A percentile compares a stretch with the other conserved stretches of the same genome.
phyloP scores from a whole-genome alignment of 2,113 vertebrate genomes.

The Casuarius casuarius region DNA sequence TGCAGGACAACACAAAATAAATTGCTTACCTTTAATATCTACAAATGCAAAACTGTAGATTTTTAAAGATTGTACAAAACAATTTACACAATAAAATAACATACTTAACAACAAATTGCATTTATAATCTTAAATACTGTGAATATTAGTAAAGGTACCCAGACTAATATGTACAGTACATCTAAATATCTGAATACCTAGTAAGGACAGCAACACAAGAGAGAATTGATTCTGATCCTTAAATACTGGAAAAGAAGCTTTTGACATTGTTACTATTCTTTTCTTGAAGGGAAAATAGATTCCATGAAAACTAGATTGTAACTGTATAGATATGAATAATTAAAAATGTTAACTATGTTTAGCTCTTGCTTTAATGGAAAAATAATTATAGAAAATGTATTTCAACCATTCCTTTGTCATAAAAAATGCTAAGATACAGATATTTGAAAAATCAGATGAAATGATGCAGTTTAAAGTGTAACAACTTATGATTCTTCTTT shows the following conservation, averaged over 20 bases:
- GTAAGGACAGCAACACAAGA: slow-evolving; percentile 70
- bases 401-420: slow-evolving; percentile 65
- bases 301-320: slow-evolving; percentile 72
- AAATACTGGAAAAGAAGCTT: slow-evolving; percentile 73
- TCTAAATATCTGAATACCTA: slow-evolving; percentile 72
- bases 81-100: slow-evolving; percentile 87
- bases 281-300: slow-evolving; percentile 67
- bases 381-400: slow-evolving; percentile 72
- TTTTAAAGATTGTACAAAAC: slow-evolving; percentile 84
- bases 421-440: slow-evolving; percentile 67
- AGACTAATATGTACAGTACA: slow-evolving; percentile 82
- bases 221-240: slow-evolving; percentile 63
- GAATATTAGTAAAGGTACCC: slow-evolving; percentile 85
- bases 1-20: slow-evolving; percentile 84
- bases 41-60: slow-evolving; percentile 83
- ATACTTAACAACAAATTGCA: slow-evolving; percentile 83
- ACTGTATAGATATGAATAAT: slow-evolving; percentile 70
- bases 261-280: slow-evolving; percentile 55
- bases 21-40: slow-evolving; percentile 82
- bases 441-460: slow-evolving; percentile 67
- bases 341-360: slow-evolving; percentile 75
- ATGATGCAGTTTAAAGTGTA: slow-evolving; percentile 42
- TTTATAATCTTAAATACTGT: slow-evolving; percentile 85
- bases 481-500: slow-evolving; percentile 32
- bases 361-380: slow-evolving; percentile 69